Evolutionary conservation across 35 echinoderm and acorn worm species (phyloP).

Genomic region (Stichopus chloronotus): DNA sequence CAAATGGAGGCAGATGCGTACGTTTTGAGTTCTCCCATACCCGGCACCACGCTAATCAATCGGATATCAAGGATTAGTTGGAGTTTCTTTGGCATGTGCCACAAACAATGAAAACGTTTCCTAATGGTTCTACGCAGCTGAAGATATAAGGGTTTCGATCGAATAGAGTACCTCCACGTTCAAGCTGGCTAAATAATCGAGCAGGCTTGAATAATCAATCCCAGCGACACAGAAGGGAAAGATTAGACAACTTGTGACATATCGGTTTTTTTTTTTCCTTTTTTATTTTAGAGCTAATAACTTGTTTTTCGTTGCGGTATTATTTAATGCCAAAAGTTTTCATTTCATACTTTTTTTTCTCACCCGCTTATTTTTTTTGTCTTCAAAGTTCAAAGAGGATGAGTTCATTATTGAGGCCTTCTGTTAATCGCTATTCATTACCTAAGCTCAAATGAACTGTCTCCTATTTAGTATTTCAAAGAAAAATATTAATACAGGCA

Average conservation of each 20-base stretch:
- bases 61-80: constrained; percentile 22
- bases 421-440: too few relatives aligned
- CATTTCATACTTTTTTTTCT: constrained; percentile 1
- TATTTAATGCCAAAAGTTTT: neutral
- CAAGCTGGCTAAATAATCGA: constrained; percentile 53
- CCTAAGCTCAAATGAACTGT: too few relatives aligned
- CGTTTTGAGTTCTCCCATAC: constrained; percentile 7
- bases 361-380: neutral
- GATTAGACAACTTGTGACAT: constrained; percentile 11
- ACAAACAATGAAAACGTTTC: constrained; percentile 40
- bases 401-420: neutral
- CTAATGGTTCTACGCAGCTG: constrained; percentile 52
- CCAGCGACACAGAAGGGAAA: neutral
- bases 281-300: constrained; percentile 2
- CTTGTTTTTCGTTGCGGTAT: neutral
- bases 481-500: too few relatives aligned
- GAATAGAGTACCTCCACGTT: constrained; percentile 13
- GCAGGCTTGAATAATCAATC: constrained; percentile 38
- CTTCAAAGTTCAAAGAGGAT: too few relatives aligned
- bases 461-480: too few relatives aligned
- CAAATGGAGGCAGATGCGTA: constrained; percentile 55
- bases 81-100: constrained; percentile 43
- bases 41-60: constrained; percentile 55
- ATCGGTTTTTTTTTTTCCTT: constrained; percentile 2
- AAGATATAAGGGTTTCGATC: constrained; percentile 33